Conservation (phyloP, 2,888 invertebrate genomes). For the Thecocarcelia acutangulata region DNA sequence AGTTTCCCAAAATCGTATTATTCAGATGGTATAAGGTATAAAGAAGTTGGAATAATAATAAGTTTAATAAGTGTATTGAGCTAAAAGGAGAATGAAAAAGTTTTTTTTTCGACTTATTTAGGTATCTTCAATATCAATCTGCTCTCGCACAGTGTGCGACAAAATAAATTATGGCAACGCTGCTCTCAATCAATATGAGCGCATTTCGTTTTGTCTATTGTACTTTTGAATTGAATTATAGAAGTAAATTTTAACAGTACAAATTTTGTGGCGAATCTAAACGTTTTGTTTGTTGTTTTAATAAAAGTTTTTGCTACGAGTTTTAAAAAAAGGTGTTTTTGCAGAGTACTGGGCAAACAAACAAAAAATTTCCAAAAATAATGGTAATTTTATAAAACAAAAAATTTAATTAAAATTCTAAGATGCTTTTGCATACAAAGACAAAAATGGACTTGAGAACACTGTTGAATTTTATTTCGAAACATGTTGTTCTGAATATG, state of each 20-base stretch:
- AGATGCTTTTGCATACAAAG: not conserved
- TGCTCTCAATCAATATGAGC: too few species aligned
- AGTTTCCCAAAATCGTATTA: too few species aligned
- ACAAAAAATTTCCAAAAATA: conserved; percentile 35
- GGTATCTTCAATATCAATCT: too few species aligned
- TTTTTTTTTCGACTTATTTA: too few species aligned
- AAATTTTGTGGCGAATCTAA: conserved; percentile 28
- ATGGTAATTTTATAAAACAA: conserved; percentile 33
- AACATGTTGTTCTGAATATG: conserved; percentile 28
- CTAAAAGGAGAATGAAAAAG: too few species aligned
- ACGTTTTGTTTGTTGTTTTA: conserved; percentile 12
- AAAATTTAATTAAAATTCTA: conserved; percentile 33
- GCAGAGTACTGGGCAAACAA: not conserved
- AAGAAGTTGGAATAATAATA: too few species aligned
- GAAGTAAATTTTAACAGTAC: conserved; percentile 28
- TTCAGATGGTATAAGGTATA: too few species aligned
- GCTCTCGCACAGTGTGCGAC: too few species aligned
- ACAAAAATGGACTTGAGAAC: not conserved
- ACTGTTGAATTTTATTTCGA: not conserved
- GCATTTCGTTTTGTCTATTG: not conserved
- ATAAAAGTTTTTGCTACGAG: not conserved
- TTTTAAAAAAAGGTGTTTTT: too few species aligned
- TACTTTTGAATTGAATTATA: conserved; percentile 29
- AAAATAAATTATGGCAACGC: too few species aligned
- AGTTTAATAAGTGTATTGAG: too few species aligned